Evolutionary conservation across 1,140 invertebrate species (phyloP).

Genomic region (Polypedilum pembai): DNA sequence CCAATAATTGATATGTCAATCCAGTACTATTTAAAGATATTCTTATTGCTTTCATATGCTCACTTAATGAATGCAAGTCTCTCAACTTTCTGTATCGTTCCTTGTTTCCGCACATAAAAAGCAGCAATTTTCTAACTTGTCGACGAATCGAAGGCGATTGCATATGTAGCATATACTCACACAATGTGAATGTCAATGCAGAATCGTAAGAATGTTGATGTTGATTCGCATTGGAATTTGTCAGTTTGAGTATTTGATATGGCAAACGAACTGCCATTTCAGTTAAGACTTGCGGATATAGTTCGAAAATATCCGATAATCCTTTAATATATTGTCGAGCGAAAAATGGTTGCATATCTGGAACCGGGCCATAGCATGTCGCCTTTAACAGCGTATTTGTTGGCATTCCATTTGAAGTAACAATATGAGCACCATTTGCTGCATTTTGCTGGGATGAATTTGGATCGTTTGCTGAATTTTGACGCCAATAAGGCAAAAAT

Average conservation of each 20-base stretch:
- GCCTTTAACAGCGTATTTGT: constrained; percentile 63
- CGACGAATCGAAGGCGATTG: constrained; percentile 67
- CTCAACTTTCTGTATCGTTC: constrained; percentile 90
- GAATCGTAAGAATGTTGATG: constrained; percentile 41
- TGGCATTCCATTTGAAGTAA: constrained; percentile 35
- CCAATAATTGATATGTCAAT: constrained; percentile 80
- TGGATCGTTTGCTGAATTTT: constrained; percentile 45
- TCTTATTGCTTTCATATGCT: constrained; percentile 63
- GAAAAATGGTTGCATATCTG: constrained; percentile 95
- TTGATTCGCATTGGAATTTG: not conserved
- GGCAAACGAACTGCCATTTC: constrained; percentile 91
- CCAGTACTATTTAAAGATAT: constrained; percentile 47
- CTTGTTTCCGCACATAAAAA: constrained; percentile 91
- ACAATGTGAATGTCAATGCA: constrained; percentile 64
- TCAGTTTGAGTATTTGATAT: constrained; percentile 81
- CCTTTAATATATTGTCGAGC: constrained; percentile 85
- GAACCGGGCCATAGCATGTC: constrained; percentile 67
- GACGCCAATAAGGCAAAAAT: constrained; percentile 75
- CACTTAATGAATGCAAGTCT: constrained; percentile 83
- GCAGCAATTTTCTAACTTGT: constrained; percentile 80
- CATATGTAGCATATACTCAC: constrained; percentile 95
- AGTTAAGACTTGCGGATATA: constrained; percentile 85
- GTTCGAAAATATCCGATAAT: constrained; percentile 89
- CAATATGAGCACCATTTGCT: constrained; percentile 34
- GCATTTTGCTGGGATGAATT: constrained; percentile 44